A percentile compares a stretch with the other conserved stretches of the same genome.
These are phyloP conservation scores for Enteromius thamalakanensis DNA, from an alignment of 2,797 vertebrate species.

Conservation along the genomic window DNA sequence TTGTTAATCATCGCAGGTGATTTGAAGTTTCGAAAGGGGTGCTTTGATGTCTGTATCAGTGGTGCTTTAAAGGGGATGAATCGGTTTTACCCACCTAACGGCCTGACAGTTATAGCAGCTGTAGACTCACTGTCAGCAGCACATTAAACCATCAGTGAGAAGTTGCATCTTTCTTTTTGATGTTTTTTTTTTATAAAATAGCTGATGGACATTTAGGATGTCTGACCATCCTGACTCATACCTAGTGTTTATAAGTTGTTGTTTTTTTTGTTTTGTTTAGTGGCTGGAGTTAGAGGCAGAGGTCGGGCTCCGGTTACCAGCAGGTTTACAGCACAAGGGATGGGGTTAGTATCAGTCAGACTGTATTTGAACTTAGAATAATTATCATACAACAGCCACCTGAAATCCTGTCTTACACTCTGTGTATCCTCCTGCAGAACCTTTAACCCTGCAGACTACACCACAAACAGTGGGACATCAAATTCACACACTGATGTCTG, in stretches of 20 bases:
- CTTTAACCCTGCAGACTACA: slow-evolving; percentile 96
- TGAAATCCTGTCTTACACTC: neutral
- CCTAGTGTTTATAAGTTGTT: neutral
- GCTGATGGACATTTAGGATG: neutral
- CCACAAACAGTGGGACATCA: slow-evolving; percentile 81
- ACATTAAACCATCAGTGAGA: neutral
- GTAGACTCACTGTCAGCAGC: neutral
- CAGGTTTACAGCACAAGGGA: slow-evolving; percentile 92
- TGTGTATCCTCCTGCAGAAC: slow-evolving; percentile 75
- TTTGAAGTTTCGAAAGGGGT: neutral
- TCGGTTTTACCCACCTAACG: slow-evolving; percentile 8
- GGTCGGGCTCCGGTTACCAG: slow-evolving; percentile 83
- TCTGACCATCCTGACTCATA: neutral
- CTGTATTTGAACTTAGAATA: neutral
- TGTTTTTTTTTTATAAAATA: neutral
- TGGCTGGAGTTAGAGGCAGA: slow-evolving; percentile 87
- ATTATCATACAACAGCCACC: neutral
- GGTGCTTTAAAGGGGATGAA: neutral
- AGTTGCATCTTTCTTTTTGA: neutral
- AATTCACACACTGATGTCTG: slow-evolving; percentile 84
- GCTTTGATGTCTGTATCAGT: neutral
- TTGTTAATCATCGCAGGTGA: neutral
- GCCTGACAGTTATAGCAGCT: slow-evolving; percentile 1
- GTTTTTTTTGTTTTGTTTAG: slow-evolving; percentile 63
- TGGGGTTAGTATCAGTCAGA: slow-evolving; percentile 83